phyloP scores from a whole-genome alignment of 2,797 vertebrate species.

The Ispidina picta region DNA sequence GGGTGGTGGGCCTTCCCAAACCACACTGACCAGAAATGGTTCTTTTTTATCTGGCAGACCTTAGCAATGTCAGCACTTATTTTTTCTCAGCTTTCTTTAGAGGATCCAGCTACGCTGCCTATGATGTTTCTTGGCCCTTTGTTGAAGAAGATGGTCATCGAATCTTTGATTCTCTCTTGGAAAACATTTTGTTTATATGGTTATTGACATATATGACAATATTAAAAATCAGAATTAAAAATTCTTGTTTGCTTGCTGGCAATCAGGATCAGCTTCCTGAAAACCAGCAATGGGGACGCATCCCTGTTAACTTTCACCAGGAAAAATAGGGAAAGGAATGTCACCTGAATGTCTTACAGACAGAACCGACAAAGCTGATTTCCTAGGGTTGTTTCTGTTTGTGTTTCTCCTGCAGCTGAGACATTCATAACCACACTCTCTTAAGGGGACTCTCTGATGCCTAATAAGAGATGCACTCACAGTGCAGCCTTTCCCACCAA shows the following conservation, averaged over 20 bases:
- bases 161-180: not conserved
- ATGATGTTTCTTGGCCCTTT: not conserved
- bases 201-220: not conserved
- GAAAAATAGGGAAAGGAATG: not conserved
- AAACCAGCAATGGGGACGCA: not conserved
- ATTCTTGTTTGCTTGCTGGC: not conserved
- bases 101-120: not conserved
- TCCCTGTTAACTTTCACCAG: not conserved
- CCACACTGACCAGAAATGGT: not conserved
- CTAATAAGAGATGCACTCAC: not conserved
- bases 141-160: not conserved
- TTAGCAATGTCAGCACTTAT: not conserved
- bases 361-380: not conserved
- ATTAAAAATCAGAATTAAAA: not conserved
- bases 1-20: not conserved
- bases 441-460: not conserved
- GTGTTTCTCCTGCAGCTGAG: not conserved
- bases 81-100: not conserved
- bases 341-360: not conserved
- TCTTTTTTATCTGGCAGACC: not conserved
- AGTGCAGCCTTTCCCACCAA: not conserved
- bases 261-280: not conserved
- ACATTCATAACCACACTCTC: not conserved
- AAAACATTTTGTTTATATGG: not conserved
- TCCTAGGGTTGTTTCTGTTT: not conserved